Evolutionary conservation across 1,140 invertebrate species (phyloP).

Genomic region (Capitella teleta): DNA sequence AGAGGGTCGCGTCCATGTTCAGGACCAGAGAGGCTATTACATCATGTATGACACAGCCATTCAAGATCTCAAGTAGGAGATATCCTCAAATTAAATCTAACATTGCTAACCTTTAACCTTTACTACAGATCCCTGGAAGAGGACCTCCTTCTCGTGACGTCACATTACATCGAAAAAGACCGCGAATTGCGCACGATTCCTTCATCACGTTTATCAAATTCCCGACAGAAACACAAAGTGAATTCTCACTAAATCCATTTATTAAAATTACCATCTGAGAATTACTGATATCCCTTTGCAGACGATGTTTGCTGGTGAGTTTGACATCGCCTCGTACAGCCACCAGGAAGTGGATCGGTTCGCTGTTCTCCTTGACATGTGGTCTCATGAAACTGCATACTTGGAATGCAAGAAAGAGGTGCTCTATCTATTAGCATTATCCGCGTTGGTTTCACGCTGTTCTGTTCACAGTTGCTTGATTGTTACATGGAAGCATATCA

Average conservation of each 20-base stretch:
- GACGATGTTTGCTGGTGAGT: background rate
- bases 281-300: too few relatives aligned
- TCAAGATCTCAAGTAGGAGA: constrained; percentile 35
- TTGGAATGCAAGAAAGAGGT: constrained; percentile 38
- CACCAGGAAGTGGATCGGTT: constrained; percentile 40
- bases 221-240: too few relatives aligned
- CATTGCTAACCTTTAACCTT: background rate
- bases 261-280: too few relatives aligned
- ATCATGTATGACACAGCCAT: constrained; percentile 37
- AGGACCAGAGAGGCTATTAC: constrained; percentile 37
- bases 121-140: constrained; percentile 21
- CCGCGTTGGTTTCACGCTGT: background rate
- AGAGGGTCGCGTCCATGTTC: constrained; percentile 36
- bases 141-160: constrained; percentile 33
- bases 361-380: constrained; percentile 37
- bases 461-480: constrained; percentile 32
- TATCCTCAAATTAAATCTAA: background rate
- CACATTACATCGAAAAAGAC: constrained; percentile 38
- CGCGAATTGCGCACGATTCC: constrained; percentile 23
- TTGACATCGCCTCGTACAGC: constrained; percentile 20
- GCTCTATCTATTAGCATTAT: background rate
- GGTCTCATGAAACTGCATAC: constrained; percentile 37
- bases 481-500: constrained; percentile 41
- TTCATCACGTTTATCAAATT: too few relatives aligned
- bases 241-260: too few relatives aligned